A percentile compares a stretch with the other conserved stretches of the same genome.
Evolutionary conservation across 2,113 vertebrate genomes (phyloP).

Genomic region (Sphyrna mokarran): DNA sequence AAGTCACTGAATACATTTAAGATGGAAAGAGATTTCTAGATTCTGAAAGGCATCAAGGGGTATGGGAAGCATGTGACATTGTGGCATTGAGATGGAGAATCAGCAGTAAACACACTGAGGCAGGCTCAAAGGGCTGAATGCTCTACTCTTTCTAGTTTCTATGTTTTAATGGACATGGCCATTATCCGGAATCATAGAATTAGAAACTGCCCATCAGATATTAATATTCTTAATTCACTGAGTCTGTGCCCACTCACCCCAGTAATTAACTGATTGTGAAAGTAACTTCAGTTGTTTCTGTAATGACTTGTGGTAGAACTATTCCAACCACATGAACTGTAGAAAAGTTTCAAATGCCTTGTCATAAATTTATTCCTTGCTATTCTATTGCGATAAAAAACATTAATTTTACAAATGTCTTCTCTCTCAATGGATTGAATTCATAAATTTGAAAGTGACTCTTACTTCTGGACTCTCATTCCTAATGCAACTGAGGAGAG

Average conservation of each 20-base stretch:
- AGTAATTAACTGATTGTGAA: background rate
- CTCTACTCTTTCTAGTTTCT: too few relatives aligned
- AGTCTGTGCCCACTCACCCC: background rate
- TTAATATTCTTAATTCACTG: background rate
- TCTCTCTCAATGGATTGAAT: background rate
- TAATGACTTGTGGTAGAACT: background rate
- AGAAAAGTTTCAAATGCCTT: background rate
- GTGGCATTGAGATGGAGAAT: too few relatives aligned
- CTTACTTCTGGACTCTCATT: background rate
- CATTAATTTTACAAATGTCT: background rate
- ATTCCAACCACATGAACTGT: background rate
- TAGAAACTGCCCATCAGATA: too few relatives aligned
- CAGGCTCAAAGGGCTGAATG: too few relatives aligned
- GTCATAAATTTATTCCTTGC: background rate
- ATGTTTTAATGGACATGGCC: background rate
- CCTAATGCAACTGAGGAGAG: background rate
- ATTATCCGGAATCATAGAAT: background rate
- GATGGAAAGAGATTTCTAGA: too few relatives aligned
- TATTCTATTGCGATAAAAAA: too few relatives aligned
- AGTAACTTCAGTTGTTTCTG: background rate
- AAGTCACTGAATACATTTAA: too few relatives aligned
- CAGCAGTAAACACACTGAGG: too few relatives aligned
- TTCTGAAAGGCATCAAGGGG: too few relatives aligned
- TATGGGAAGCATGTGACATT: too few relatives aligned
- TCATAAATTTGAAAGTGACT: background rate